Conservation (phyloP, 2,113 vertebrate genomes). For the Tragelaphus strepsiceros region DNA sequence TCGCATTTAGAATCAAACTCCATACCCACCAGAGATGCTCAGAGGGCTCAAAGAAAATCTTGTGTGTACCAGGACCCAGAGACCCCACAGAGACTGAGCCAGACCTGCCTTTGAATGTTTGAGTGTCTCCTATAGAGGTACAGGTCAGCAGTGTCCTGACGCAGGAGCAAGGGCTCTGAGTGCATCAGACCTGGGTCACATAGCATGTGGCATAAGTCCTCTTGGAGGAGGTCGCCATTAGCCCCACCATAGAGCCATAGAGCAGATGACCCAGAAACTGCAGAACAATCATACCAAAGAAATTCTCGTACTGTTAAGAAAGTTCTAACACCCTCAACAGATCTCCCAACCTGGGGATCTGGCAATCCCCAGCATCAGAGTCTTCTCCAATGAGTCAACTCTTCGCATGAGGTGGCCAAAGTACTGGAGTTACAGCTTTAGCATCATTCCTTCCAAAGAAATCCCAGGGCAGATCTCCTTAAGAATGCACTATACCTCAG, state of each 20-base stretch:
- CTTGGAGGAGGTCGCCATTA: too few relatives aligned
- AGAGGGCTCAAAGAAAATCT: not conserved
- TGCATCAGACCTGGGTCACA: not conserved
- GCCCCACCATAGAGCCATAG: not conserved
- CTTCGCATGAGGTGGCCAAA: too few relatives aligned
- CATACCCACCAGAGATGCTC: not conserved
- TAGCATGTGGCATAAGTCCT: not conserved
- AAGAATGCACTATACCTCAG: too few relatives aligned
- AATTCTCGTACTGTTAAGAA: not conserved
- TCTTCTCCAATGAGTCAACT: too few relatives aligned
- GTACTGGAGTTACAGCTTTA: too few relatives aligned
- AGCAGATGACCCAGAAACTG: not conserved
- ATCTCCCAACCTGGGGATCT: not conserved
- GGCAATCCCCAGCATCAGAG: not conserved
- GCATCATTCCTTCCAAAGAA: too few relatives aligned
- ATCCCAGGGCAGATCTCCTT: too few relatives aligned
- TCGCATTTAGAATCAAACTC: not conserved
- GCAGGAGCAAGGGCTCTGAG: not conserved
- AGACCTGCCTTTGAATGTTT: not conserved
- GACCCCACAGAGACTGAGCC: not conserved
- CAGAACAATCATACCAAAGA: not conserved
- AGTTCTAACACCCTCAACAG: not conserved
- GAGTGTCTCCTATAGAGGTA: not conserved
- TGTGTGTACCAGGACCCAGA: not conserved
- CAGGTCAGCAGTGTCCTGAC: not conserved